A percentile compares a stretch with the other conserved stretches of the same genome.
Evolutionary conservation across 2,797 vertebrate species (phyloP).

Genomic region (Micrastur ruficollis): DNA sequence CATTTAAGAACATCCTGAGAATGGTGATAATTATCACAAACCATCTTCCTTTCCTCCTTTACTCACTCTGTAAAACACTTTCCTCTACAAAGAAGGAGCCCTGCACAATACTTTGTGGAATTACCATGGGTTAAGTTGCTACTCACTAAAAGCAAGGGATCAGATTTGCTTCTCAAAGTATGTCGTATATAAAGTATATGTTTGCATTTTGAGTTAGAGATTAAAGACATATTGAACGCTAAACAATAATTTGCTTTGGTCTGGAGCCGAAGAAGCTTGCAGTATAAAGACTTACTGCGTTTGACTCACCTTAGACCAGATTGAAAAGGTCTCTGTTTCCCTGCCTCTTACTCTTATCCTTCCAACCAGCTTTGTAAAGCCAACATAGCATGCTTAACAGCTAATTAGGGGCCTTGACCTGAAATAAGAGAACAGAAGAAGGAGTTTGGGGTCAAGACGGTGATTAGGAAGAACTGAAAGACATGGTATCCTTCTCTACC

Average conservation of each 20-base stretch:
- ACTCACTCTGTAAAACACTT: neutral
- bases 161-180: neutral
- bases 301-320: neutral
- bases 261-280: neutral
- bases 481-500: neutral
- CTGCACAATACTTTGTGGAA: neutral
- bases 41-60: neutral
- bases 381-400: neutral
- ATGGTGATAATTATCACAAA: neutral
- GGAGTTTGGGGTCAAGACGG: neutral
- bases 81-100: neutral
- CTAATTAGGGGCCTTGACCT: neutral
- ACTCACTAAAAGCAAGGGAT: neutral
- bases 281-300: neutral
- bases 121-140: neutral
- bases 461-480: neutral
- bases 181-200: neutral
- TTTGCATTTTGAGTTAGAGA: neutral
- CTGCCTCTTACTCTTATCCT: neutral
- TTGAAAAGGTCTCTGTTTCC: neutral
- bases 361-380: neutral
- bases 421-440: neutral
- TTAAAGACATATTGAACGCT: neutral
- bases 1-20: neutral
- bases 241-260: neutral